These are phyloP conservation scores for Protonemura montana DNA, from an alignment of 2,888 invertebrate species.

Conservation along the genomic window DNA sequence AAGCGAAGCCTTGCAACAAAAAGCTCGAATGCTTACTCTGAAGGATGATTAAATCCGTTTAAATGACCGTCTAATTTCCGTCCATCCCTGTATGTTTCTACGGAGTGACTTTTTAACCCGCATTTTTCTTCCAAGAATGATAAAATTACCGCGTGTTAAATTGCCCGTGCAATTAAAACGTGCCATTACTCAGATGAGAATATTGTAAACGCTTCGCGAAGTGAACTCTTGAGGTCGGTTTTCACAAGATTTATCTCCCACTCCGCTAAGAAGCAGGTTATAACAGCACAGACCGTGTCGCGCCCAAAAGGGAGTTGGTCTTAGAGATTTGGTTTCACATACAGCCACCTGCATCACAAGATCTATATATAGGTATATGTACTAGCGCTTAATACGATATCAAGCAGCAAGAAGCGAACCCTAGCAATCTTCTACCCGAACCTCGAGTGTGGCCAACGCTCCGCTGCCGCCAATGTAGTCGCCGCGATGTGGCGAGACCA, in stretches of 20 bases:
- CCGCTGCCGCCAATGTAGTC: not conserved
- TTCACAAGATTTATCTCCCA: not conserved
- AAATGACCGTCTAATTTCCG: not conserved
- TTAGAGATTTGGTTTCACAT: not conserved
- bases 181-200: not conserved
- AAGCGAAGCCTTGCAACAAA: not conserved
- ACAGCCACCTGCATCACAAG: not conserved
- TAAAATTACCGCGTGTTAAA: not conserved
- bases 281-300: not conserved
- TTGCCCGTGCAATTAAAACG: not conserved
- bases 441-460: not conserved
- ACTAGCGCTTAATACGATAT: not conserved
- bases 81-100: not conserved
- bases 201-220: not conserved
- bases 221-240: not conserved
- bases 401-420: not conserved
- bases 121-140: not conserved
- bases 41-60: not conserved
- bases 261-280: not conserved
- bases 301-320: constrained; percentile 1
- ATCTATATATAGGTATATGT: not conserved
- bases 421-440: not conserved
- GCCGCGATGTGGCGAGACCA: not conserved
- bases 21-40: not conserved
- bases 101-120: not conserved